Percentiles rank a stretch among this genome's conserved stretches.
These are phyloP conservation scores for Eupeodes latifasciatus DNA, from an alignment of 2,888 invertebrate genomes.

Conservation along the genomic window DNA sequence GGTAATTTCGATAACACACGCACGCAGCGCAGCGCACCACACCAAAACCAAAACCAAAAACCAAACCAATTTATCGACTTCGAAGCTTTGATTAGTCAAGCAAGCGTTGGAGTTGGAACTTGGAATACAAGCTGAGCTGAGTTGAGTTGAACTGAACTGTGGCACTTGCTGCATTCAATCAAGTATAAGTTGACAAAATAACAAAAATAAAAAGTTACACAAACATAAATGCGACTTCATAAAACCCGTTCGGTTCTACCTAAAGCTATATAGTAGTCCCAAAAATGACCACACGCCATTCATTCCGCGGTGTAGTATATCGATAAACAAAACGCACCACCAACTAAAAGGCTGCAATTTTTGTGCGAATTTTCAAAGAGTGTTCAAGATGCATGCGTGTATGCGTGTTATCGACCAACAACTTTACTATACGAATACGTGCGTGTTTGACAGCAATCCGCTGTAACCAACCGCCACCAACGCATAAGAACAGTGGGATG, in stretches of 20 bases:
- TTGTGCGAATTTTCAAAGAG: slow-evolving; percentile 34
- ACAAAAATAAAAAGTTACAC: slow-evolving; percentile 19
- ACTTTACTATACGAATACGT: slow-evolving; percentile 3
- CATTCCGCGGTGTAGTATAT: slow-evolving; percentile 9
- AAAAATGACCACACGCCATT: slow-evolving; percentile 48
- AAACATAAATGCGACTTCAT: slow-evolving; percentile 30
- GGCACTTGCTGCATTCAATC: slow-evolving; percentile 70
- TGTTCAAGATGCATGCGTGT: slow-evolving; percentile 40
- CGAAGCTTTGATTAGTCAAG: slow-evolving; percentile 66
- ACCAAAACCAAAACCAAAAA: too few relatives aligned
- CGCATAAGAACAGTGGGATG: background rate
- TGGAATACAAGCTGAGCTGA: slow-evolving; percentile 22
- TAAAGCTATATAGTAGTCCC: slow-evolving; percentile 4
- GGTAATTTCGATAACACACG: slow-evolving; percentile 67
- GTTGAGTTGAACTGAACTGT: background rate
- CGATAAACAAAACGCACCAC: slow-evolving; percentile 59
- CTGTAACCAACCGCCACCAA: slow-evolving; percentile 3
- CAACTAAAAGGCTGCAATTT: slow-evolving; percentile 24
- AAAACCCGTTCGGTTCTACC: slow-evolving; percentile 59
- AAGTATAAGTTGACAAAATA: slow-evolving; percentile 50
- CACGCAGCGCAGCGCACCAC: slow-evolving; percentile 8
- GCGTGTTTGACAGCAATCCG: slow-evolving; percentile 57
- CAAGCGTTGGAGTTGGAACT: slow-evolving; percentile 68
- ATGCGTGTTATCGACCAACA: slow-evolving; percentile 45
- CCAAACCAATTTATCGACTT: slow-evolving; percentile 4